Evolutionary conservation across 2,797 vertebrate species (phyloP).

Genomic region (Semaprochilodus insignis): DNA sequence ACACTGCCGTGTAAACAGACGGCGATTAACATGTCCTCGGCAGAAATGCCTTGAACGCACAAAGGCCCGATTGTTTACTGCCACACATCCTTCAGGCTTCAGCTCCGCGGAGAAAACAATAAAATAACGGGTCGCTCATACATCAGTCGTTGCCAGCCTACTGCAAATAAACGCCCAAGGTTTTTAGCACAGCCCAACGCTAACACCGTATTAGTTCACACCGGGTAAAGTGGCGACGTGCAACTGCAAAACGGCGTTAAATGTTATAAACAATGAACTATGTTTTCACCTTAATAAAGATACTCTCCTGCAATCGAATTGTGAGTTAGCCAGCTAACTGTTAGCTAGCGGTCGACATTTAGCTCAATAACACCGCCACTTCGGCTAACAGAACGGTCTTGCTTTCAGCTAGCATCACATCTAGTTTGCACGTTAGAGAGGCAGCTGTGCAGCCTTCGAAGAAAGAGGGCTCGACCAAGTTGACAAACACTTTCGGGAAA

Average conservation of each 20-base stretch:
- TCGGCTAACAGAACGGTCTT: background rate
- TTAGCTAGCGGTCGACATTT: slow-evolving; percentile 37
- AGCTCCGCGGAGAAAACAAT: slow-evolving; percentile 12
- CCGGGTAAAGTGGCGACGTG: background rate
- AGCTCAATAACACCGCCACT: background rate
- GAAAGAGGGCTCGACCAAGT: background rate
- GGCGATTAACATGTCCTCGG: background rate
- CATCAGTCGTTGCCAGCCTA: background rate
- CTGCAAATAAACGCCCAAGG: background rate
- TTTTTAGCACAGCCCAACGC: background rate
- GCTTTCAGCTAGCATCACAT: background rate
- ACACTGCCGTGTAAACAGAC: background rate
- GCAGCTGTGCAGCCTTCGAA: background rate
- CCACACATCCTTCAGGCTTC: background rate
- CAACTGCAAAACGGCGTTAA: background rate
- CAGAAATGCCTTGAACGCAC: background rate
- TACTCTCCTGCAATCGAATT: background rate
- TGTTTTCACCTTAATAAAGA: background rate
- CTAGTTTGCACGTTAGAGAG: background rate
- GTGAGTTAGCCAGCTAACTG: slow-evolving; percentile 49
- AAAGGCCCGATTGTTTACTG: slow-evolving; percentile 5
- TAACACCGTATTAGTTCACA: background rate
- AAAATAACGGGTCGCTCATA: slow-evolving; percentile 21
- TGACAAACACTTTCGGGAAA: background rate
- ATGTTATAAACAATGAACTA: no score